A percentile compares a stretch with the other conserved stretches of the same genome.
These are phyloP conservation scores for Notarius lentiginosus DNA, from an alignment of 2,113 vertebrate genomes.

Conservation along the genomic window DNA sequence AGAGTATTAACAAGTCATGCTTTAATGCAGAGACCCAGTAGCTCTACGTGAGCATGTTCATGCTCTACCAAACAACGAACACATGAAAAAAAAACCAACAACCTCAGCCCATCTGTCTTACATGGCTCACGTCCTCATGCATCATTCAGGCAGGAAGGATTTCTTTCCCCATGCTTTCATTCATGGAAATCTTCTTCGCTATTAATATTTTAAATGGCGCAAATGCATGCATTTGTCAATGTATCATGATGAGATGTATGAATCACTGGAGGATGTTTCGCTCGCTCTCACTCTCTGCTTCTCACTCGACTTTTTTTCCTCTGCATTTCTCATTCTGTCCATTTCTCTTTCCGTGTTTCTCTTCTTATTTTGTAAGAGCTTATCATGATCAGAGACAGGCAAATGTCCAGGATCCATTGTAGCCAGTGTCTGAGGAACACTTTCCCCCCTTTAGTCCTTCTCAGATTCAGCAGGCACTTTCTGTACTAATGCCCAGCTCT, in stretches of 20 bases:
- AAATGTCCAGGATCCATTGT: constrained; percentile 2
- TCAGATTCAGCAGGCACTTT: constrained; percentile 7
- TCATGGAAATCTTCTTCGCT: constrained; percentile 22
- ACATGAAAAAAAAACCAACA: neutral
- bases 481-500: constrained; percentile 41
- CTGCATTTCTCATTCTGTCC: neutral
- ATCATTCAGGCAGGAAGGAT: constrained; percentile 8
- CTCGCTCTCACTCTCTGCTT: neutral
- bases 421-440: constrained; percentile 14
- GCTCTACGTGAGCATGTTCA: neutral
- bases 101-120: constrained; percentile 3
- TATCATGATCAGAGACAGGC: constrained; percentile 19
- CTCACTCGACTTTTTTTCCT: neutral
- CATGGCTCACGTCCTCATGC: constrained; percentile 1
- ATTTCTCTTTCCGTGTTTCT: constrained; percentile 5
- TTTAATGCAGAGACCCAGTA: neutral
- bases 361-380: neutral
- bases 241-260: constrained; percentile 27
- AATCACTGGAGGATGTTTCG: constrained; percentile 4
- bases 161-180: neutral
- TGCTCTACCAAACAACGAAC: neutral
- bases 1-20: neutral
- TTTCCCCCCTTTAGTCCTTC: neutral
- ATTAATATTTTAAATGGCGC: constrained; percentile 18
- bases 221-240: constrained; percentile 30